A percentile compares a stretch with the other conserved stretches of the same genome.
Conservation (phyloP, 2,888 invertebrate genomes). For the Xestia c-nigrum region DNA sequence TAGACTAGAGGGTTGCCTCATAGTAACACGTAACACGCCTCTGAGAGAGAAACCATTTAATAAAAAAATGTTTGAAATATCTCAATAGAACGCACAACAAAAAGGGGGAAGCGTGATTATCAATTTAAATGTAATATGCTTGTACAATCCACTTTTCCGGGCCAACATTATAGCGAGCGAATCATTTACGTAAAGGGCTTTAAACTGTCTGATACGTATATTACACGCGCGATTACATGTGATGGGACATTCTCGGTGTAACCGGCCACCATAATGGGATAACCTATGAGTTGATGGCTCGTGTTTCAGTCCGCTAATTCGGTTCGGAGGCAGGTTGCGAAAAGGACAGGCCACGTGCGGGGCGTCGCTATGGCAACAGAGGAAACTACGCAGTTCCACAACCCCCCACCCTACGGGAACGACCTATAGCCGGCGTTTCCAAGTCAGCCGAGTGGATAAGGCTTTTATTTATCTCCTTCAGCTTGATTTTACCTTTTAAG, state of each 20-base stretch:
- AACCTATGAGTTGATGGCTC: conserved; percentile 76
- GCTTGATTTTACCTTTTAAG: conserved; percentile 31
- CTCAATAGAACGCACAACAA: conserved; percentile 65
- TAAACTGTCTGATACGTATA: conserved; percentile 59
- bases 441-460: conserved; percentile 68
- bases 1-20: conserved; percentile 78
- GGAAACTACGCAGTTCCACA: conserved; percentile 87
- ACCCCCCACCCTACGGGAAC: conserved; percentile 73
- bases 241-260: conserved; percentile 73
- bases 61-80: conserved; percentile 74
- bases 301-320: conserved; percentile 79
- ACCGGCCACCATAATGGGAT: conserved; percentile 76
- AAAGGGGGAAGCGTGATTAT: conserved; percentile 72
- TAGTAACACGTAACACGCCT: conserved; percentile 68
- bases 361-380: conserved; percentile 87
- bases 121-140: conserved; percentile 74
- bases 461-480: conserved; percentile 64
- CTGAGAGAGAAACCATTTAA: conserved; percentile 71
- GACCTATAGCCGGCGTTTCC: conserved; percentile 70
- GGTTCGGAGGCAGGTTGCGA: conserved; percentile 77
- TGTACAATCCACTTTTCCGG: conserved; percentile 32
- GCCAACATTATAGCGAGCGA: conserved; percentile 50
- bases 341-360: conserved; percentile 81
- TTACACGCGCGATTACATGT: conserved; percentile 76
- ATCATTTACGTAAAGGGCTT: conserved; percentile 61